A percentile compares a stretch with the other conserved stretches of the same genome.
Conservation (phyloP, 2,113 vertebrate species). For the Pogona vitticeps region DNA sequence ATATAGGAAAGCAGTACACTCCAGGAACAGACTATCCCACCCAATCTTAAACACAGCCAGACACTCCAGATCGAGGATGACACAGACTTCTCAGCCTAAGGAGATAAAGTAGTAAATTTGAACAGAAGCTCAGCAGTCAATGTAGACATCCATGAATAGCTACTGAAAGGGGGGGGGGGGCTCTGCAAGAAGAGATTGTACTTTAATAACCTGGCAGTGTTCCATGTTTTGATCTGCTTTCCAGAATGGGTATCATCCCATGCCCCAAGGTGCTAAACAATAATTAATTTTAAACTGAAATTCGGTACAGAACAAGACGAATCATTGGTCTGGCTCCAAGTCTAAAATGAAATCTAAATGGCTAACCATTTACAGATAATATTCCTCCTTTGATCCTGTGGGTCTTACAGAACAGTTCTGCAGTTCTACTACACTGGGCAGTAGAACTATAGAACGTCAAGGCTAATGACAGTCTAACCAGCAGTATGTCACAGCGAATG, state of each 20-base stretch:
- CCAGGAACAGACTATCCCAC: neutral
- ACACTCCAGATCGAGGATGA: slow-evolving; percentile 8
- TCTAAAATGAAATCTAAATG: slow-evolving; percentile 18
- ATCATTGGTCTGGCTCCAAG: neutral
- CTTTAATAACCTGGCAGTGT: neutral
- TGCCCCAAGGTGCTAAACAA: neutral
- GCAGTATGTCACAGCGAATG: neutral
- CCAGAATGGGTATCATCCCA: neutral
- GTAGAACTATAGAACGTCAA: no score
- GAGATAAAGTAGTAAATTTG: neutral
- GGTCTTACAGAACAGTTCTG: neutral
- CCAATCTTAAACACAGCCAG: neutral
- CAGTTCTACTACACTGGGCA: neutral
- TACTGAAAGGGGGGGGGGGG: neutral
- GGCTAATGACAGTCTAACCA: no score
- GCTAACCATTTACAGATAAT: neutral
- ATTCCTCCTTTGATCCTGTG: neutral
- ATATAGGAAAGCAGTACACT: neutral
- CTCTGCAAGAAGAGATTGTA: neutral
- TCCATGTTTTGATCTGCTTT: neutral
- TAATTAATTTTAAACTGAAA: slow-evolving; percentile 26
- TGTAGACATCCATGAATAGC: slow-evolving; percentile 2
- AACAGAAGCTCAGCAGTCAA: neutral
- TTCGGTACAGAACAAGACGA: neutral
- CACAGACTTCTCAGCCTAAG: neutral